Conservation (phyloP, 2,113 vertebrate genomes). For the Limanda limanda region DNA sequence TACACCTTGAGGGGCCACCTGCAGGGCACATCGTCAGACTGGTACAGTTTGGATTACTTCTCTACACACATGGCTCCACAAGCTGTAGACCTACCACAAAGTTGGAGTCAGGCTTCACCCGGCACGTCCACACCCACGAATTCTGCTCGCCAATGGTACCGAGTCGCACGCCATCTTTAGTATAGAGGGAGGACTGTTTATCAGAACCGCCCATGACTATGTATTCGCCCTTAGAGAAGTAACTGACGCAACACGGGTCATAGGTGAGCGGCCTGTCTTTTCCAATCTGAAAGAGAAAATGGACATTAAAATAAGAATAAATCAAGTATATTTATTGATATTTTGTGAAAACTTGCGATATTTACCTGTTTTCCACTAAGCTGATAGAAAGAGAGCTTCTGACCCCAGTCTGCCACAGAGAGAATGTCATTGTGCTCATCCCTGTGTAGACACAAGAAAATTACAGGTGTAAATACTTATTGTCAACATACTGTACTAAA, state of each 20-base stretch:
- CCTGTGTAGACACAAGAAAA: conserved; percentile 72
- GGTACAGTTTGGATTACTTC: conserved; percentile 9
- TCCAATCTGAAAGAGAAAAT: conserved; percentile 84
- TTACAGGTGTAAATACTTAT: not conserved
- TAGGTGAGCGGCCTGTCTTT: conserved; percentile 92
- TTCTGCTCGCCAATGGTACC: conserved; percentile 92
- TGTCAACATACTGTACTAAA: not conserved
- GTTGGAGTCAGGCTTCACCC: conserved; percentile 95
- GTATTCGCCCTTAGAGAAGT: conserved; percentile 95
- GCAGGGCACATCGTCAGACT: conserved; percentile 33
- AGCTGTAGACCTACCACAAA: conserved; percentile 89
- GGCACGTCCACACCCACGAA: conserved; percentile 96
- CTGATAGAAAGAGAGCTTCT: conserved; percentile 95
- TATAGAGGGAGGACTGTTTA: conserved; percentile 95
- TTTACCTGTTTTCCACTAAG: conserved; percentile 92
- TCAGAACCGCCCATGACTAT: conserved; percentile 95
- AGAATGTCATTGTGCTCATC: conserved; percentile 96
- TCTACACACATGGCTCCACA: conserved; percentile 19
- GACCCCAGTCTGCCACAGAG: conserved; percentile 98
- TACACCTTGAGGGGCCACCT: not conserved
- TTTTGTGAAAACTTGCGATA: conserved; percentile 58
- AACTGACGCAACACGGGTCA: conserved; percentile 97
- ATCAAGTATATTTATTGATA: conserved; percentile 48
- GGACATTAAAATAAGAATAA: conserved; percentile 39
- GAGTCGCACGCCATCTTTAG: conserved; percentile 94